Evolutionary conservation across 2,113 vertebrate species (phyloP).

Genomic region (Drymodes brunneopygia): DNA sequence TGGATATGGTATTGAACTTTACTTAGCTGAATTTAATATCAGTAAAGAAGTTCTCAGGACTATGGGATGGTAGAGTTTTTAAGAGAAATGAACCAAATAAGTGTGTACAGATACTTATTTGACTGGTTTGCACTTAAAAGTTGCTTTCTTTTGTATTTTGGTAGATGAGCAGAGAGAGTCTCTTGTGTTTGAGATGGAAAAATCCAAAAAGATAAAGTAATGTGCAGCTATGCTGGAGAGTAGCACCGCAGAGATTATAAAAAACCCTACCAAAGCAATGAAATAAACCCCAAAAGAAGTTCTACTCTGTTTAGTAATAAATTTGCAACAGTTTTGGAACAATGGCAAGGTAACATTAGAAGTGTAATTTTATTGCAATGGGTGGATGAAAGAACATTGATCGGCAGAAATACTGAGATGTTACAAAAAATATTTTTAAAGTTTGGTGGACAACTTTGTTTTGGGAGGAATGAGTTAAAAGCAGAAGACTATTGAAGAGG

Average conservation of each 20-base stretch:
- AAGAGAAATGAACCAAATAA: not conserved
- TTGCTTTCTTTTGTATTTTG: not conserved
- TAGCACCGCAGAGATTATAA: not conserved
- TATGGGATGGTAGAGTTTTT: not conserved
- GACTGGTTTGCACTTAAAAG: not conserved
- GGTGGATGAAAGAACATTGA: not conserved
- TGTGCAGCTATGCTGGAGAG: too few species aligned
- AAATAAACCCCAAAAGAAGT: not conserved
- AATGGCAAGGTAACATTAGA: not conserved
- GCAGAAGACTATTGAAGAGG: not conserved
- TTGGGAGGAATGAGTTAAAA: not conserved
- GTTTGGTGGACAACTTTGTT: not conserved
- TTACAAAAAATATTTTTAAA: not conserved
- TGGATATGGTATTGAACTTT: too few species aligned
- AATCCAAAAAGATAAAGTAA: not conserved
- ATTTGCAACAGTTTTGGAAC: not conserved
- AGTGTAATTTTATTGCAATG: not conserved
- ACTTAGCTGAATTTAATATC: not conserved
- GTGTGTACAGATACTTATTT: not conserved
- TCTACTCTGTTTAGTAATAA: not conserved
- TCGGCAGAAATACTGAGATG: not conserved
- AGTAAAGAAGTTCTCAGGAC: not conserved
- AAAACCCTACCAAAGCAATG: not conserved
- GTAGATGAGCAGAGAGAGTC: not conserved
- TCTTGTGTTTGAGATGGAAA: not conserved